Percentiles rank a stretch among this genome's conserved stretches.
phyloP scores from a whole-genome alignment of 1,140 invertebrate genomes.

The Augochlora pura region DNA sequence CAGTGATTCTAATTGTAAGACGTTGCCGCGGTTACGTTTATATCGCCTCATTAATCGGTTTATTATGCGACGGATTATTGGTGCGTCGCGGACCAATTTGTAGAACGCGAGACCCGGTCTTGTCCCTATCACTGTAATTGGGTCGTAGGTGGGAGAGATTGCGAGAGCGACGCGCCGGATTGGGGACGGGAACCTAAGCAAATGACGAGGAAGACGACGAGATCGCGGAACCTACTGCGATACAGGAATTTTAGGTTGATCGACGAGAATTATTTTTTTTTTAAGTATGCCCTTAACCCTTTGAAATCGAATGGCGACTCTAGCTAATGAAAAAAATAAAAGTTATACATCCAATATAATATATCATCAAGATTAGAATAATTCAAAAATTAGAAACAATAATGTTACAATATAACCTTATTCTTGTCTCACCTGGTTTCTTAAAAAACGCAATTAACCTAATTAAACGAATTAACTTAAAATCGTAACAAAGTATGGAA shows the following conservation, averaged over 20 bases:
- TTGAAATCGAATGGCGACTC: no score
- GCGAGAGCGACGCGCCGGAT: background rate
- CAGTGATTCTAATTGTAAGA: background rate
- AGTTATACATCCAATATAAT: no score
- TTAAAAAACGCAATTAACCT: no score
- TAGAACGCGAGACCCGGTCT: slow-evolving; percentile 47
- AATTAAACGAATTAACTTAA: no score
- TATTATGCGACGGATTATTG: slow-evolving; percentile 54
- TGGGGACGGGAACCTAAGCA: background rate
- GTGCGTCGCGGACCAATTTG: slow-evolving; percentile 48
- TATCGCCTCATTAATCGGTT: slow-evolving; percentile 44
- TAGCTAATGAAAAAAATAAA: no score
- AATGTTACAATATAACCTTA: no score
- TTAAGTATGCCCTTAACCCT: no score
- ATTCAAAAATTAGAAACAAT: no score
- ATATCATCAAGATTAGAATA: no score
- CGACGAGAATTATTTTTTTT: no score
- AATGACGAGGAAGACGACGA: slow-evolving; percentile 12
- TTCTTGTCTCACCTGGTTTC: no score
- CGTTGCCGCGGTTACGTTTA: background rate
- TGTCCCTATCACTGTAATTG: slow-evolving; percentile 61
- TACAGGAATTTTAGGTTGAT: background rate
- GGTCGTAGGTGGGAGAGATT: slow-evolving; percentile 38
- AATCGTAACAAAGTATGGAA: no score
- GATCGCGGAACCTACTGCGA: background rate